phyloP scores from a whole-genome alignment of 2,888 invertebrate genomes.

The Callimorpha dominula region DNA sequence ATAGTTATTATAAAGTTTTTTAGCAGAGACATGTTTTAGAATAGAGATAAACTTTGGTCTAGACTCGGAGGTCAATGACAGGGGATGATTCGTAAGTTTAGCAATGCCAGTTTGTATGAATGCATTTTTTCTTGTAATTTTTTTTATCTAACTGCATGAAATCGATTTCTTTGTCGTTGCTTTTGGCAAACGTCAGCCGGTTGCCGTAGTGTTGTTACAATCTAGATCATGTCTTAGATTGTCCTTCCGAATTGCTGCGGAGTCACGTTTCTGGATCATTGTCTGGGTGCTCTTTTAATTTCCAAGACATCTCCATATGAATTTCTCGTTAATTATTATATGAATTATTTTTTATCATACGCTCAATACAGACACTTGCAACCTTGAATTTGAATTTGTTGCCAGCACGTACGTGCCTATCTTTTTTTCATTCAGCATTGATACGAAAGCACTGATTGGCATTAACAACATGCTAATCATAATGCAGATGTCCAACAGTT shows the following conservation, averaged over 20 bases:
- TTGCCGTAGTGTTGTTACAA: slow-evolving; percentile 79
- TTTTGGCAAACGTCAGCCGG: slow-evolving; percentile 75
- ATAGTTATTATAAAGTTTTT: slow-evolving; percentile 72
- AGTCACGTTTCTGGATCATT: slow-evolving; percentile 79
- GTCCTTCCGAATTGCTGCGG: slow-evolving; percentile 75
- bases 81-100: slow-evolving; percentile 84
- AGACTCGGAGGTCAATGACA: slow-evolving; percentile 79
- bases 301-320: slow-evolving; percentile 72
- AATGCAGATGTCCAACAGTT: slow-evolving; percentile 76
- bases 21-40: slow-evolving; percentile 59
- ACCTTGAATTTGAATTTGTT: slow-evolving; percentile 66
- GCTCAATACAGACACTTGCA: slow-evolving; percentile 51
- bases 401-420: slow-evolving; percentile 61
- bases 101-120: slow-evolving; percentile 63
- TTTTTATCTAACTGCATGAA: slow-evolving; percentile 72
- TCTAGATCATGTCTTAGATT: slow-evolving; percentile 84
- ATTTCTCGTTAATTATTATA: slow-evolving; percentile 80
- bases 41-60: slow-evolving; percentile 67
- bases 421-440: slow-evolving; percentile 59
- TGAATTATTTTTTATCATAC: slow-evolving; percentile 67
- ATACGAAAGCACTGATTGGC: slow-evolving; percentile 75
- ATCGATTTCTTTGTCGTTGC: slow-evolving; percentile 80
- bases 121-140: slow-evolving; percentile 74
- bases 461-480: slow-evolving; percentile 72
- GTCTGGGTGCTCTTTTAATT: slow-evolving; percentile 76